Conservation (phyloP, 2,797 vertebrate species). For the Antennarius maculatus region DNA sequence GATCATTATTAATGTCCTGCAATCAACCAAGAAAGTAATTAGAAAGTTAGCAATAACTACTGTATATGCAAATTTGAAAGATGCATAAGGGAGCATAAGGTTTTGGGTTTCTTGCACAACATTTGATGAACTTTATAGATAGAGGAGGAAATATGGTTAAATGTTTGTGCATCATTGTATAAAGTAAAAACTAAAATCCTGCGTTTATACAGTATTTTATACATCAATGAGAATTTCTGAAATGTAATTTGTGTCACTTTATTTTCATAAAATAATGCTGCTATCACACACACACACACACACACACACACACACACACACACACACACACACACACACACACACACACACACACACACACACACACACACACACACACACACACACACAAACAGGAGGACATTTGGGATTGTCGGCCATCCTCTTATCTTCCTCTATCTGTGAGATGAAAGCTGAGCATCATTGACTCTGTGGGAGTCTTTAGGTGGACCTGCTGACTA, state of each 20-base stretch:
- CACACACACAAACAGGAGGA: slow-evolving; percentile 14
- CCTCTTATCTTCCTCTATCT: slow-evolving; percentile 19
- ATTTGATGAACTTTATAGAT: too few relatives aligned
- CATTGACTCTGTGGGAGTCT: slow-evolving; percentile 50
- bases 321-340: neutral
- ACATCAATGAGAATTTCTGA: too few relatives aligned
- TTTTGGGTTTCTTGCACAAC: too few relatives aligned
- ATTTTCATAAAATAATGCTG: neutral
- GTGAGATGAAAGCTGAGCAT: slow-evolving; percentile 10
- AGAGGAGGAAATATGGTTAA: too few relatives aligned
- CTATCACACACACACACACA: slow-evolving; percentile 13
- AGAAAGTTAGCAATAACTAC: slow-evolving; percentile 21
- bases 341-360: too few relatives aligned
- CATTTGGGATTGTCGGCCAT: slow-evolving; percentile 55
- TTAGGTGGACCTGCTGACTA: slow-evolving; percentile 53
- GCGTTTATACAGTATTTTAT: too few relatives aligned
- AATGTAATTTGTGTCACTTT: neutral
- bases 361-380: too few relatives aligned
- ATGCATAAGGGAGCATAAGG: too few relatives aligned
- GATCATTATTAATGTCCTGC: slow-evolving; percentile 47
- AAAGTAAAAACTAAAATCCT: too few relatives aligned
- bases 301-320: neutral
- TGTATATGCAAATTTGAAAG: slow-evolving; percentile 23
- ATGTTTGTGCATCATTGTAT: too few relatives aligned
- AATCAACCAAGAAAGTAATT: slow-evolving; percentile 50